These are phyloP conservation scores for Neocrepidodera transversa DNA, from an alignment of 2,888 invertebrate genomes.

Conservation along the genomic window DNA sequence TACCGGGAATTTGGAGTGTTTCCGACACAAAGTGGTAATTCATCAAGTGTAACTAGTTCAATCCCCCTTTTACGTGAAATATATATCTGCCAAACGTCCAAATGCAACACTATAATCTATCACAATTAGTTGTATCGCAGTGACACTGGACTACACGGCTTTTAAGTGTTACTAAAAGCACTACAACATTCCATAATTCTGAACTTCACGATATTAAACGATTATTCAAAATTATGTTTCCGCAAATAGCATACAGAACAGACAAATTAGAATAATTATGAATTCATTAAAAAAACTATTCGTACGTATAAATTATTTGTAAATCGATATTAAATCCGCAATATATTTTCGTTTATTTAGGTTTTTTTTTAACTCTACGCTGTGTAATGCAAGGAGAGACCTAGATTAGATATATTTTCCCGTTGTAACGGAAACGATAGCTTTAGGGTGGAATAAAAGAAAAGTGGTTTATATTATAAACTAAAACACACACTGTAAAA, in stretches of 20 bases:
- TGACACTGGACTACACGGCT: slow-evolving; percentile 22
- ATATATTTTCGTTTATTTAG: too few species aligned
- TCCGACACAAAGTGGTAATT: slow-evolving; percentile 13
- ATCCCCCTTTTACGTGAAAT: slow-evolving; percentile 14
- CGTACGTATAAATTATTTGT: too few species aligned
- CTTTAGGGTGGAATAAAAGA: too few species aligned
- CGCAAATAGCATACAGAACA: slow-evolving; percentile 20
- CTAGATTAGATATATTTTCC: too few species aligned
- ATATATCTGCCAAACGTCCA: slow-evolving; percentile 19
- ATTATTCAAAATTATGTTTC: slow-evolving; percentile 31
- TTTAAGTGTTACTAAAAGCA: slow-evolving; percentile 32
- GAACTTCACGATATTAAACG: slow-evolving; percentile 30
- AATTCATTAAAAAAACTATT: slow-evolving; percentile 6
- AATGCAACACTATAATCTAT: slow-evolving; percentile 26
- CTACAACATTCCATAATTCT: slow-evolving; percentile 28
- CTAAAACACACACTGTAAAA: too few species aligned
- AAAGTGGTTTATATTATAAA: too few species aligned
- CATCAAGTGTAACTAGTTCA: slow-evolving; percentile 19
- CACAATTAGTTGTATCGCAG: slow-evolving; percentile 28
- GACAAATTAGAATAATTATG: slow-evolving; percentile 26
- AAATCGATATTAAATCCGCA: too few species aligned
- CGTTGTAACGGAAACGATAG: too few species aligned
- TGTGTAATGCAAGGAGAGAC: too few species aligned
- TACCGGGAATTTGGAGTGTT: slow-evolving; percentile 10
- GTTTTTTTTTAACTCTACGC: too few species aligned